phyloP scores from a whole-genome alignment of 2,888 invertebrate species.

The Cinara cedri region DNA sequence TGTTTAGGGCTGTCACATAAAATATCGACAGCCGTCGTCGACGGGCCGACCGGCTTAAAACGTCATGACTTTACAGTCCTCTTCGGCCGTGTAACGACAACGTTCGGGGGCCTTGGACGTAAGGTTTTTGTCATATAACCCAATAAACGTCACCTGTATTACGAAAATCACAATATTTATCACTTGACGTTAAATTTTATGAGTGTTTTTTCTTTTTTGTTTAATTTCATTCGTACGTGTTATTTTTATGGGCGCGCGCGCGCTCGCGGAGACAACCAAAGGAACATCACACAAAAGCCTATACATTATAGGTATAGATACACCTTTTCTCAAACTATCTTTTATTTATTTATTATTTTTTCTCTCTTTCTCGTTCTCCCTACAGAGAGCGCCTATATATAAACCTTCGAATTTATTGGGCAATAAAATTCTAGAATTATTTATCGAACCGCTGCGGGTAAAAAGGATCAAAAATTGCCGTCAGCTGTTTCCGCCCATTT shows the following conservation, averaged over 20 bases:
- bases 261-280: neutral
- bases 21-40: constrained; percentile 1
- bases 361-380: neutral
- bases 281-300: constrained; percentile 28
- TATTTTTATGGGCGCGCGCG: constrained; percentile 12
- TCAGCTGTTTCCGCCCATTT: constrained; percentile 56
- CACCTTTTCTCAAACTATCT: constrained; percentile 10
- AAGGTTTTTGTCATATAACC: constrained; percentile 24
- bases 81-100: constrained; percentile 38
- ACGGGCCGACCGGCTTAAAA: neutral
- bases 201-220: constrained; percentile 44
- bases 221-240: constrained; percentile 43
- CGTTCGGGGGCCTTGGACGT: constrained; percentile 20
- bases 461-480: constrained; percentile 45
- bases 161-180: constrained; percentile 56
- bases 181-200: constrained; percentile 56
- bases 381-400: neutral
- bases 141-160: constrained; percentile 51
- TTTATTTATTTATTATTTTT: constrained; percentile 18
- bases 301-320: neutral
- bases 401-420: constrained; percentile 51
- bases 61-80: neutral
- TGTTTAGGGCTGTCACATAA: constrained; percentile 1
- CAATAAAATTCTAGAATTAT: constrained; percentile 49
- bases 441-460: constrained; percentile 36